Evolutionary conservation across 1,140 invertebrate species (phyloP), one percentile per base, ranked within the genome.

Genomic region (Druon quercuslanigerum): DNA sequence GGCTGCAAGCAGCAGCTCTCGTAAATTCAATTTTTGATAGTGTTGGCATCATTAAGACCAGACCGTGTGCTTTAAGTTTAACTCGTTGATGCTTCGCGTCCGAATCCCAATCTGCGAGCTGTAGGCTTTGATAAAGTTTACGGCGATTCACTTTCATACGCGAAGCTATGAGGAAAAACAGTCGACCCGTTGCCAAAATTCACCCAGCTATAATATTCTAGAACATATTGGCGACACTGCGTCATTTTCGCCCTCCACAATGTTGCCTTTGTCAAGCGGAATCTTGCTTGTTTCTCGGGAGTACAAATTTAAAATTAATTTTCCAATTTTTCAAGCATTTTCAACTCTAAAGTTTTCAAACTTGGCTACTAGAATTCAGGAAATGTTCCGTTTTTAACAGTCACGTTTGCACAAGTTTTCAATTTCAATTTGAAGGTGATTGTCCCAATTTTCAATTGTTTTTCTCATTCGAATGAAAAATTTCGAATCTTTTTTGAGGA

Each of bases 1-100:
- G 54, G 51, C 16, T 54, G 52, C n/a, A 54, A 54, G 17, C 72
- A 70, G 56, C 19, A 60, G 57, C 40, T 76, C 80, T 84, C 82
- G 60, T 85, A 85, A 83, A 86, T 82, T 85, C 76, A 60, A 80
- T 82, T 85, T 74, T 86, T 85, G 85, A 85, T 84, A 70, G 74
- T 73, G 73, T 80, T 77, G 83, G 78, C 82, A 79, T 78, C 79
- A 76, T 85, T 82, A 84, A 79, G 77, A 51, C 50, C 66, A 57
- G n/a, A 57, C 9, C n/a, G 52, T 54, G 52, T 20, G 56, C 25
- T 57, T 20, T 19, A 9, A 19, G 54, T 56, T n/a, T 11, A 20
- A 57, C 17, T 57, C 56, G 40, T 50, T 50, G 71, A 50, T 20
- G 56, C 25, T 57, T 20, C 56, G 19, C 25, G 56, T 25, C 19